These are phyloP conservation scores for Geophilus truncorum DNA, from an alignment of 2,888 invertebrate genomes.

Conservation along the genomic window DNA sequence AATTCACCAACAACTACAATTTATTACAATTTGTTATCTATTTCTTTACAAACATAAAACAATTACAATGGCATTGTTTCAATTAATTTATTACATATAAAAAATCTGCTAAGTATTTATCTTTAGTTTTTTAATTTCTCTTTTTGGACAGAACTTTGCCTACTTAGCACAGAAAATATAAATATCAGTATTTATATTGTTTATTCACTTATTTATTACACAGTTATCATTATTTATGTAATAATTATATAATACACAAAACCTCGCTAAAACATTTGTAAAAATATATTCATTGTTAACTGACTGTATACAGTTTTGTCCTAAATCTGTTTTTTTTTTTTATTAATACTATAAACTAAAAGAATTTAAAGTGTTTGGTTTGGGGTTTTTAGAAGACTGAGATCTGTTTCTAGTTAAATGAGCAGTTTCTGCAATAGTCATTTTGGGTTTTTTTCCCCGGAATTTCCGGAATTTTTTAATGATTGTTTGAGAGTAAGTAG, in stretches of 20 bases:
- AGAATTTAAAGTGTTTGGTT: neutral
- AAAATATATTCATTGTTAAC: neutral
- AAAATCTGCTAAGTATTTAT: constrained; percentile 4
- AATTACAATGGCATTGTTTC: neutral
- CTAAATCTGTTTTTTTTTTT: neutral
- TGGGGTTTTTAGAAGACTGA: no score
- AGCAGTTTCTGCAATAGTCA: no score
- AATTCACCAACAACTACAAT: neutral
- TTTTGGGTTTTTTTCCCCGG: no score
- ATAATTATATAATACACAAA: constrained; percentile 7
- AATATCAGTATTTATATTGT: neutral
- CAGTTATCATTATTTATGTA: neutral
- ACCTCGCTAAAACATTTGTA: neutral
- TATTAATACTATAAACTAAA: neutral
- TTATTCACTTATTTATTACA: neutral
- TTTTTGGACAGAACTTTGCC: neutral
- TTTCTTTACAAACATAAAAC: constrained; percentile 17
- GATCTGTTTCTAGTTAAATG: no score
- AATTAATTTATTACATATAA: neutral
- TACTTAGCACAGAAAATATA: constrained; percentile 16
- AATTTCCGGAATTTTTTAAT: no score
- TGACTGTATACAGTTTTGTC: no score
- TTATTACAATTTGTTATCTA: neutral
- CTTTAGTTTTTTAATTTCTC: neutral
- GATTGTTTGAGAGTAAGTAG: no score